phyloP scores from a whole-genome alignment of 1,140 invertebrate species.

The Dicyema japonicum region DNA sequence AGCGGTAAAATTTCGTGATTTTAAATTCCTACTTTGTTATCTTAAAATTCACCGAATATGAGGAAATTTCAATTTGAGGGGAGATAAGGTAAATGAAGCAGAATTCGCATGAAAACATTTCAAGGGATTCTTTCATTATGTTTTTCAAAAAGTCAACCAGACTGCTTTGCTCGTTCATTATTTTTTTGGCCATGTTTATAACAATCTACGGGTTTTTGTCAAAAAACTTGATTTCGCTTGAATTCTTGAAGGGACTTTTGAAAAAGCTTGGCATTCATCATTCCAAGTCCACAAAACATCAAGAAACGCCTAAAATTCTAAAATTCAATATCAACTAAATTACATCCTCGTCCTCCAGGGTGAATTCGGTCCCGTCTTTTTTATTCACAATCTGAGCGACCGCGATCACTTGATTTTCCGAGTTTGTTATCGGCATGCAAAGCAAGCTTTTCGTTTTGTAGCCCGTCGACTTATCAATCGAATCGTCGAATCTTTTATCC shows the following conservation, averaged over 20 bases:
- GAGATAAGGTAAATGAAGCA: too few species aligned
- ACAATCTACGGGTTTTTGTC: not conserved
- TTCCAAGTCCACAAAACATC: slow-evolving; percentile 75
- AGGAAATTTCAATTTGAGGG: too few species aligned
- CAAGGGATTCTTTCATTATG: too few species aligned
- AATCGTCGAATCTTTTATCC: slow-evolving; percentile 61
- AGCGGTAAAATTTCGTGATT: too few species aligned
- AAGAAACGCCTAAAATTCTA: slow-evolving; percentile 57
- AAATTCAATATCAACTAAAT: slow-evolving; percentile 6
- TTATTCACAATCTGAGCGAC: slow-evolving; percentile 90
- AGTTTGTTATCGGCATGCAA: slow-evolving; percentile 63
- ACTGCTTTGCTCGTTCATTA: too few species aligned
- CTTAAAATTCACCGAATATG: too few species aligned
- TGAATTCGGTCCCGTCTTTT: slow-evolving; percentile 46
- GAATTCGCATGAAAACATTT: too few species aligned
- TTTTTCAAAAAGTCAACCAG: too few species aligned
- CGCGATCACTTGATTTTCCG: slow-evolving; percentile 67
- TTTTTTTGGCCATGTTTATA: not conserved
- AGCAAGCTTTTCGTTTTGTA: slow-evolving; percentile 60
- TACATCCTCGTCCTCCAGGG: slow-evolving; percentile 48
- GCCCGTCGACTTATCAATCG: slow-evolving; percentile 56
- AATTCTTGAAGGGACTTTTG: slow-evolving; percentile 68
- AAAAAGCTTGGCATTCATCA: slow-evolving; percentile 78
- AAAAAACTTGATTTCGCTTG: slow-evolving; percentile 43
- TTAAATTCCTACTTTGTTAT: too few species aligned